Evolutionary conservation across 2,888 invertebrate genomes (phyloP), one percentile per base, ranked within the genome.

Genomic region (Drosophila nr. perissopoda): DNA sequence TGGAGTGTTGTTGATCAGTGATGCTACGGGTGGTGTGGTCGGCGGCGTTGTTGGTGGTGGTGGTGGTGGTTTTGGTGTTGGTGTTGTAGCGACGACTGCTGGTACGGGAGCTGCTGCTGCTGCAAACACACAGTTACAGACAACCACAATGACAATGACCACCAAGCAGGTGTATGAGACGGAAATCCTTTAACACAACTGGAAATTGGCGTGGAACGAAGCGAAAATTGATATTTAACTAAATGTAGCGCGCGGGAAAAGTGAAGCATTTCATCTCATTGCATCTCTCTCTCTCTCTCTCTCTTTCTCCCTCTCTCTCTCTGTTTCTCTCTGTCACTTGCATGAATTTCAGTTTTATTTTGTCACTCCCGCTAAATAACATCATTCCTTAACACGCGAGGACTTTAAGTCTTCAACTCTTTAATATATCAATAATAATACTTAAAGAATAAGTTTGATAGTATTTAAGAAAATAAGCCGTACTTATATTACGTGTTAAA

Each of bases 91-190:
- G 52, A 69, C 53, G 76, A 79, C 59, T 78, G 79, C 59, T 78
- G 76, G 58, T 73, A 57, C 56, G 27, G 64, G 38, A 29, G 65
- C 58, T 71, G 62, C 51, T 82, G 69, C 78, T 80, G 69, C 76
- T 80, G 58, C 60, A 69, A 65, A 69, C 52, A 60, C 49, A 70
- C 80, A 69, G 91, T 91, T 92, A 58, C 76, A 78, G 48, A 56
- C 69, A 54, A 45, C 63, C 31, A 80, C 84, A 64, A 94, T 95
- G 78, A 96, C 85, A 66, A 94, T 95, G 79, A 96, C 96, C 71
- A 96, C 95, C 58, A 96, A 95, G 91, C 97, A 97, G 94, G 96
- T 97, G 85, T 98, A 98, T 93, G 98, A 98, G 94, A 98, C 98
- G 83, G 98, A 98, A 93, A 98, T 98, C 94, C 97, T 98, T 95